These are phyloP conservation scores for Trissonchulus latispiculum DNA, from an alignment of 2,888 invertebrate genomes.

Conservation along the genomic window DNA sequence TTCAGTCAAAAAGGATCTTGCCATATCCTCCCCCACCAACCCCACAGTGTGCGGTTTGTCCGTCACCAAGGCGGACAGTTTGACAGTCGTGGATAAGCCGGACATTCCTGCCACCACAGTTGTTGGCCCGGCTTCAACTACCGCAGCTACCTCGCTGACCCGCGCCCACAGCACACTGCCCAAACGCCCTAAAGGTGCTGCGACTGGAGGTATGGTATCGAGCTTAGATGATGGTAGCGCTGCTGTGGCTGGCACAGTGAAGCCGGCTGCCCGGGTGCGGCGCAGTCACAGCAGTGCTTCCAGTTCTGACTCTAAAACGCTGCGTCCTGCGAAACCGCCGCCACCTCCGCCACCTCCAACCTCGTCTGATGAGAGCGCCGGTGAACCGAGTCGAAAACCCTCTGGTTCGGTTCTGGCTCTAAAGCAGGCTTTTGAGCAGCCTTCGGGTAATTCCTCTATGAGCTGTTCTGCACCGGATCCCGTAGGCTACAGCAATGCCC, in stretches of 20 bases:
- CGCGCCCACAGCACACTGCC: background rate
- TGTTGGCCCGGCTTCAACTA: background rate
- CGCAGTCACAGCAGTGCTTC: background rate
- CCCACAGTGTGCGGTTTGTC: background rate
- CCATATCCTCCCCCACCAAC: background rate
- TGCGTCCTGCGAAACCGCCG: background rate
- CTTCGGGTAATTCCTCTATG: background rate
- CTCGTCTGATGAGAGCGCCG: too few species aligned
- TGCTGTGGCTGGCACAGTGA: background rate
- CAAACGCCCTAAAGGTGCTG: background rate
- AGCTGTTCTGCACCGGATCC: background rate
- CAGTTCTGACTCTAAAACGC: background rate
- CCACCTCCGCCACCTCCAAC: background rate
- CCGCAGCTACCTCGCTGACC: background rate
- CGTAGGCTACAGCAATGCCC: background rate
- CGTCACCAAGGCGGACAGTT: background rate
- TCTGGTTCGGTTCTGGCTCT: background rate
- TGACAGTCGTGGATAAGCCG: background rate
- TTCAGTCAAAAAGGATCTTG: background rate
- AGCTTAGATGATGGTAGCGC: background rate
- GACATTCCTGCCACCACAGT: too few species aligned
- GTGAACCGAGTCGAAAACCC: background rate
- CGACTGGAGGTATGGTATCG: too few species aligned
- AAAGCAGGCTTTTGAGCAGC: background rate
- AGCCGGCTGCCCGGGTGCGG: background rate